phyloP scores from a whole-genome alignment of 2,888 invertebrate genomes.

The Reticulitermes lucifugus region DNA sequence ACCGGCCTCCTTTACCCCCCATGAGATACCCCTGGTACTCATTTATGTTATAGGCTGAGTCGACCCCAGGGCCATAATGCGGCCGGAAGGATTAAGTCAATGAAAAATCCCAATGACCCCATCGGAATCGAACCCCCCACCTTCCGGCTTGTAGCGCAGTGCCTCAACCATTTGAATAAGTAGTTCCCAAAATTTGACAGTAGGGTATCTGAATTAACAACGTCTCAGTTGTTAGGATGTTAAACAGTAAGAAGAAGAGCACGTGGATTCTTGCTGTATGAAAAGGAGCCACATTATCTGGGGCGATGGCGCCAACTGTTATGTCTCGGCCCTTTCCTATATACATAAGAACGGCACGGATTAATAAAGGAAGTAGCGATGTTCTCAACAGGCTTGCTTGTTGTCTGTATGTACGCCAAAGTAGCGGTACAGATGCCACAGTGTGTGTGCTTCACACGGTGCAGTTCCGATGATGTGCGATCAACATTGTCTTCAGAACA shows the following conservation, averaged over 20 bases:
- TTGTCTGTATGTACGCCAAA: slow-evolving; percentile 22
- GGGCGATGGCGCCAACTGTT: slow-evolving; percentile 16
- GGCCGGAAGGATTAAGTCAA: too few species aligned
- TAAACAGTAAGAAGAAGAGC: background rate
- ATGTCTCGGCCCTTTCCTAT: background rate
- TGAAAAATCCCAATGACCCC: too few species aligned
- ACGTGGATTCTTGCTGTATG: slow-evolving; percentile 7
- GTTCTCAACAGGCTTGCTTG: background rate
- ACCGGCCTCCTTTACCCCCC: too few species aligned
- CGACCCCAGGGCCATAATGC: too few species aligned
- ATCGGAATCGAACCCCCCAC: too few species aligned
- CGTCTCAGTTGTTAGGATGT: background rate
- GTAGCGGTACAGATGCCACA: background rate
- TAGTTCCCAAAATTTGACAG: background rate
- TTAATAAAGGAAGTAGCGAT: slow-evolving; percentile 18
- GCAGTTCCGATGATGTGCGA: background rate
- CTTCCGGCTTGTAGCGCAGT: too few species aligned
- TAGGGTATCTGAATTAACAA: background rate
- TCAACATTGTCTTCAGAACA: too few species aligned
- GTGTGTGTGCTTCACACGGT: background rate
- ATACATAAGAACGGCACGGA: background rate
- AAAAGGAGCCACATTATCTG: background rate
- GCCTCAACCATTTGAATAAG: background rate
- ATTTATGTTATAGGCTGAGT: too few species aligned
- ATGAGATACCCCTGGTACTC: too few species aligned